Evolutionary conservation across 2,797 vertebrate species (phyloP).

Genomic region (Ptychadena robeensis): DNA sequence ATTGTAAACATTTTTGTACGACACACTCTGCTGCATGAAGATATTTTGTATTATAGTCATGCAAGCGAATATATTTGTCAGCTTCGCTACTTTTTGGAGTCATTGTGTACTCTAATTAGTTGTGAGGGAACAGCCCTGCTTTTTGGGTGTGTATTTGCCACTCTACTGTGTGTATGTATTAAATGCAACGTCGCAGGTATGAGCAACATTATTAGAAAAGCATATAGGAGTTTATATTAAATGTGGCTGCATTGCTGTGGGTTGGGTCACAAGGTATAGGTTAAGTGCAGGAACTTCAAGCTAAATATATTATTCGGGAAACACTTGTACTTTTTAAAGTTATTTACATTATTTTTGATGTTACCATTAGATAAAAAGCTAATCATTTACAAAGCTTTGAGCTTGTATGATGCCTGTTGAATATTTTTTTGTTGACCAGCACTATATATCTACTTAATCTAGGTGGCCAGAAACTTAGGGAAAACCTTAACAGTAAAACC

Average conservation of each 20-base stretch:
- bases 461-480: no score
- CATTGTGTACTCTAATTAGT: neutral
- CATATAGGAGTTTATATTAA: neutral
- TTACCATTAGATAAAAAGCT: no score
- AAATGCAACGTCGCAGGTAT: neutral
- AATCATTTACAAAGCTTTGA: no score
- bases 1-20: conserved; percentile 1
- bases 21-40: neutral
- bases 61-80: neutral
- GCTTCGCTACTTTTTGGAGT: neutral
- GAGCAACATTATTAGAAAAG: neutral
- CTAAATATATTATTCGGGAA: no score
- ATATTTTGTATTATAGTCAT: neutral
- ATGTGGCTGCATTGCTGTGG: neutral
- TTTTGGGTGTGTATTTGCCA: neutral
- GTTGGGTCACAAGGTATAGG: neutral
- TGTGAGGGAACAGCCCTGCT: neutral
- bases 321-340: no score
- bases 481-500: no score
- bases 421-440: no score
- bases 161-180: neutral
- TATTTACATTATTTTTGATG: no score
- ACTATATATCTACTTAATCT: no score
- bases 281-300: neutral
- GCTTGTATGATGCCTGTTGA: no score